Percentiles rank a stretch among this genome's conserved stretches.
These are phyloP conservation scores for Sebastiscus tertius DNA, from an alignment of 2,797 vertebrate genomes.

Conservation along the genomic window DNA sequence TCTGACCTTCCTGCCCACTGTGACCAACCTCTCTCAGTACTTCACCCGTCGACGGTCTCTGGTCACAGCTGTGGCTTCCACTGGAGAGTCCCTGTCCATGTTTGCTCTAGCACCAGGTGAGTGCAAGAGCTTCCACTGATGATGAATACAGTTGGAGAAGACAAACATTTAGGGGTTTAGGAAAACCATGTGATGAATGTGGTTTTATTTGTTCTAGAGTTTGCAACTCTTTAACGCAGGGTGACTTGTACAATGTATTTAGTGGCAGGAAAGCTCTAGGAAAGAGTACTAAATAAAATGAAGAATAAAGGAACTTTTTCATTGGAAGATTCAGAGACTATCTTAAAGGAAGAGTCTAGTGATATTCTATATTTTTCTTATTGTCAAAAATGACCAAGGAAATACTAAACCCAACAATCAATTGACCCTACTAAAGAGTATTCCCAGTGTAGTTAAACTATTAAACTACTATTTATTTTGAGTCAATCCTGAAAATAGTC, in stretches of 20 bases:
- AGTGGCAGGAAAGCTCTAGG: not conserved
- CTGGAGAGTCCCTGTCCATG: constrained; percentile 93
- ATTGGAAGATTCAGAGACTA: not conserved
- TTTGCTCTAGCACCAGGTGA: constrained; percentile 95
- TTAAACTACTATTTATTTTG: not conserved
- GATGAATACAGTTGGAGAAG: not conserved
- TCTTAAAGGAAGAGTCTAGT: not conserved
- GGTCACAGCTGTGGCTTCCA: constrained; percentile 93
- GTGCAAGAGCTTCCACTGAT: not conserved
- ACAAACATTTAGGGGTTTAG: not conserved
- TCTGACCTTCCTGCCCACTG: constrained; percentile 93
- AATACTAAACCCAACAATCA: not conserved
- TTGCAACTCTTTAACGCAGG: not conserved
- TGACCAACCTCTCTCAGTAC: constrained; percentile 96
- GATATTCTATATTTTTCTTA: not conserved
- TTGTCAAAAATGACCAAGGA: not conserved
- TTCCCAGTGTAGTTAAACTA: not conserved
- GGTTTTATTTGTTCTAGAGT: not conserved
- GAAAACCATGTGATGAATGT: not conserved
- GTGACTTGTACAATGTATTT: not conserved
- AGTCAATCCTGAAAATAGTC: not conserved
- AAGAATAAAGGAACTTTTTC: too few species aligned
- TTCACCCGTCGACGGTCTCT: constrained; percentile 90
- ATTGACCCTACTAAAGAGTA: not conserved
- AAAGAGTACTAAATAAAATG: not conserved